Evolutionary conservation across 2,888 invertebrate species (phyloP).

Genomic region (Junonia oenone): DNA sequence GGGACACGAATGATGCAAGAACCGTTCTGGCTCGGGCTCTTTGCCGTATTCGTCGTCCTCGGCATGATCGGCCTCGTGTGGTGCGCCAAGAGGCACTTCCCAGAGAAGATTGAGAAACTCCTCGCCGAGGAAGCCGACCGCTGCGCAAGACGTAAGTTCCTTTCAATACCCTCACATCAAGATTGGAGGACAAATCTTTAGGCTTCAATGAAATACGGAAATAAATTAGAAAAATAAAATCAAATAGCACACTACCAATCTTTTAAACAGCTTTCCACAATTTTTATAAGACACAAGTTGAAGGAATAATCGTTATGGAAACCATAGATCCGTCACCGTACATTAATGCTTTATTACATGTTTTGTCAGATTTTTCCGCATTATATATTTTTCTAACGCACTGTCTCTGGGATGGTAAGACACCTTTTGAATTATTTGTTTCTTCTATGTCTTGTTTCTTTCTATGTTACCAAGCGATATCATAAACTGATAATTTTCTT

Average conservation of each 20-base stretch:
- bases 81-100: slow-evolving; percentile 92
- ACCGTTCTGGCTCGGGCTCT: slow-evolving; percentile 93
- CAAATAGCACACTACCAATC: slow-evolving; percentile 18
- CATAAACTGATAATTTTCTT: slow-evolving; percentile 45
- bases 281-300: slow-evolving; percentile 21
- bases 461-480: slow-evolving; percentile 49
- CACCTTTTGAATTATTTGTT: slow-evolving; percentile 60
- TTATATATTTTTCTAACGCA: slow-evolving; percentile 66
- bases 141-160: slow-evolving; percentile 82
- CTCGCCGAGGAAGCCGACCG: slow-evolving; percentile 89
- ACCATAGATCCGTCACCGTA: slow-evolving; percentile 27
- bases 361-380: slow-evolving; percentile 49
- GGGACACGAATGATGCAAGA: slow-evolving; percentile 91
- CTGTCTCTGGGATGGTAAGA: slow-evolving; percentile 68
- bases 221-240: slow-evolving; percentile 30
- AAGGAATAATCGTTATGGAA: slow-evolving; percentile 8
- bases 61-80: slow-evolving; percentile 88
- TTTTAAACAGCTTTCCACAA: slow-evolving; percentile 41
- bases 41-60: slow-evolving; percentile 90
- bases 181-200: slow-evolving; percentile 57
- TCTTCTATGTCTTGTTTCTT: slow-evolving; percentile 42
- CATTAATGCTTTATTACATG: slow-evolving; percentile 47
- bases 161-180: not conserved
- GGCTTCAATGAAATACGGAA: slow-evolving; percentile 35
- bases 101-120: slow-evolving; percentile 90